Base-by-base conservation (phyloP, 2,113 vertebrate genomes). In the Oryzias woworae region DNA sequence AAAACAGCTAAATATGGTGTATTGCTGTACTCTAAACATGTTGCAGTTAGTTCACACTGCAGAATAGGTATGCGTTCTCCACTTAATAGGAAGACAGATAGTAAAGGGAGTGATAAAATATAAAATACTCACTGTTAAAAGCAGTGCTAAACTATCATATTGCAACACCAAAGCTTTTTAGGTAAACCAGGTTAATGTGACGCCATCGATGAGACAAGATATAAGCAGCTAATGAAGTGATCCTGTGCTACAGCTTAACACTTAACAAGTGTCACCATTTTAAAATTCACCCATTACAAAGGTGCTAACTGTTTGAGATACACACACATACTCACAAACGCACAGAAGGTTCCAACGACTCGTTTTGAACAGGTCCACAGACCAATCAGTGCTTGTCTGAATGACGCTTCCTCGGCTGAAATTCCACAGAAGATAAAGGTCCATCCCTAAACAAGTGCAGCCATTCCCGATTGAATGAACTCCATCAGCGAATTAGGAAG, bases 81-180 rank as follows among this genome's bases (percentile, higher is more conserved):
- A 90, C 78, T 87, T 85, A 73, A 69, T 88, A 91, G 91, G 92
- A 93, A 92, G 90, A 93, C 92, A 78, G 81, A 91, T 90, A 85
- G 87, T 88, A 88, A 85, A 90, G 87, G 90, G 83, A 69, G 81
- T 85, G 82, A 87, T 87, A 78, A 88, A 89, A 85, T 87, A 89
- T 67, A 88, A 88, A 90, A 88, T 82, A 89, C 78, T 69, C 89
- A 86, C 87, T 85, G 82, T 85, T 76, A 78, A 87, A 90, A 89
- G 89, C 86, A 86, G 86, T 87, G 88, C 87, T 84, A 85, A 87
- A 77, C 85, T 85, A 89, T 88, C 79, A 86, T 90, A 89, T 88
- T 80, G 84, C 84, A 86, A 88, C 82, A 88, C 77, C 87, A 83
- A 85, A 85, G 84, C 83, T 88, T 62, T 80, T 84, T 65, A 81